These are phyloP conservation scores for Bubo bubo DNA, from an alignment of 2,113 vertebrate species.

Conservation along the genomic window DNA sequence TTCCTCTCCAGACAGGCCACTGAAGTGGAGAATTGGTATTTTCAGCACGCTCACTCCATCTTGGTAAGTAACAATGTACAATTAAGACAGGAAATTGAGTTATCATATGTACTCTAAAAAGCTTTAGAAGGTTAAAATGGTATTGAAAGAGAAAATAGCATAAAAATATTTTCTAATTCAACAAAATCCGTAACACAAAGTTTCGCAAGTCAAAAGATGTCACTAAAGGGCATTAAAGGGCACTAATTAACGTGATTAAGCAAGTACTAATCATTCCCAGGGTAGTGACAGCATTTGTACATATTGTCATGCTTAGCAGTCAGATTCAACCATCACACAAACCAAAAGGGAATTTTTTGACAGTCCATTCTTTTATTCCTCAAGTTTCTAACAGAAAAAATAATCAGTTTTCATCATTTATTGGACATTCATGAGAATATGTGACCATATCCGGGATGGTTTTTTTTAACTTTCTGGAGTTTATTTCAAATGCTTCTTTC, in stretches of 20 bases:
- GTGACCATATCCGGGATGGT: background rate
- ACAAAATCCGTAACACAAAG: background rate
- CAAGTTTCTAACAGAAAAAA: background rate
- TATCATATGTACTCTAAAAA: background rate
- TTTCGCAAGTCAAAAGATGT: background rate
- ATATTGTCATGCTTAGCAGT: background rate
- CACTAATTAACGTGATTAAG: background rate
- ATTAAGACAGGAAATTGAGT: background rate
- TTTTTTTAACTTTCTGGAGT: background rate
- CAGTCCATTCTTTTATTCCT: background rate
- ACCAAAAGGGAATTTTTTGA: background rate
- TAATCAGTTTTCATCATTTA: background rate
- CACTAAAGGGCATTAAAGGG: background rate
- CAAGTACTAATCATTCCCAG: background rate
- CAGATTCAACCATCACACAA: background rate
- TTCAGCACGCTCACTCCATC: background rate
- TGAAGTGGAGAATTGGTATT: background rate
- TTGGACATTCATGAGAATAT: background rate
- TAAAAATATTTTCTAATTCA: background rate
- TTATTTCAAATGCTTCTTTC: background rate
- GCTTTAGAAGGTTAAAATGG: background rate
- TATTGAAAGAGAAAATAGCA: background rate
- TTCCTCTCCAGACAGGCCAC: background rate
- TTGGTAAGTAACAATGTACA: background rate
- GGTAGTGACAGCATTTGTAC: background rate